phyloP scores from a whole-genome alignment of 2,113 vertebrate species.

The Xiphophorus couchianus region DNA sequence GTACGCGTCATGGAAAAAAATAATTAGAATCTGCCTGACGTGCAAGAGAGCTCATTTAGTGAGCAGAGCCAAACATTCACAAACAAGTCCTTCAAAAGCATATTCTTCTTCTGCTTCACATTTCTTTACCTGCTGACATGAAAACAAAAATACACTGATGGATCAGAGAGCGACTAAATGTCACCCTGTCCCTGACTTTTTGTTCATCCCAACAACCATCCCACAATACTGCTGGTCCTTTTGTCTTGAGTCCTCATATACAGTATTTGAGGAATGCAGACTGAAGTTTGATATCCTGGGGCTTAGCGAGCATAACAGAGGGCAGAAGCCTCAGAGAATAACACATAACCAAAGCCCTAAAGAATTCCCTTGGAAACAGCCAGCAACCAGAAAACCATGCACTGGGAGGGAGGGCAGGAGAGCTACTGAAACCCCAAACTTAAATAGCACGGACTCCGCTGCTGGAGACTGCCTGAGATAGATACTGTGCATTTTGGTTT shows the following conservation, averaged over 20 bases:
- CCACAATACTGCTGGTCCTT: slow-evolving; percentile 51
- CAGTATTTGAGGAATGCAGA: slow-evolving; percentile 75
- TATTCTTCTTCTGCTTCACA: not conserved
- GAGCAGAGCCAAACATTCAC: slow-evolving; percentile 2
- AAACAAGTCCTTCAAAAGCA: slow-evolving; percentile 39
- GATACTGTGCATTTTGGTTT: slow-evolving; percentile 52
- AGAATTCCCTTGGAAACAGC: slow-evolving; percentile 68
- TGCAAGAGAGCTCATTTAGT: slow-evolving; percentile 26
- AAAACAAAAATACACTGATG: slow-evolving; percentile 36
- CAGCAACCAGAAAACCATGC: slow-evolving; percentile 64
- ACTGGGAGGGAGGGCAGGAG: slow-evolving; percentile 46
- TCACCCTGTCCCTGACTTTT: slow-evolving; percentile 42
- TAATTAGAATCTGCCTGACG: slow-evolving; percentile 1
- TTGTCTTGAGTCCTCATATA: slow-evolving; percentile 53
- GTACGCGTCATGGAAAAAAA: slow-evolving; percentile 11
- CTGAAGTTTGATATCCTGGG: slow-evolving; percentile 63
- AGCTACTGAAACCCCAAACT: slow-evolving; percentile 59
- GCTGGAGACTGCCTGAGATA: slow-evolving; percentile 40
- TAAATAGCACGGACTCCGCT: slow-evolving; percentile 59
- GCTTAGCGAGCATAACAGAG: slow-evolving; percentile 64
- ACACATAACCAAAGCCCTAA: slow-evolving; percentile 69
- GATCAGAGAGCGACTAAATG: slow-evolving; percentile 17
- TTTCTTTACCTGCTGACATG: slow-evolving; percentile 14
- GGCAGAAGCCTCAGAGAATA: slow-evolving; percentile 73
- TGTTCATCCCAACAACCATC: slow-evolving; percentile 45